Percentiles rank a stretch among this genome's conserved stretches.
Conservation (phyloP, 2,888 invertebrate genomes). For the Polietes domitor region DNA sequence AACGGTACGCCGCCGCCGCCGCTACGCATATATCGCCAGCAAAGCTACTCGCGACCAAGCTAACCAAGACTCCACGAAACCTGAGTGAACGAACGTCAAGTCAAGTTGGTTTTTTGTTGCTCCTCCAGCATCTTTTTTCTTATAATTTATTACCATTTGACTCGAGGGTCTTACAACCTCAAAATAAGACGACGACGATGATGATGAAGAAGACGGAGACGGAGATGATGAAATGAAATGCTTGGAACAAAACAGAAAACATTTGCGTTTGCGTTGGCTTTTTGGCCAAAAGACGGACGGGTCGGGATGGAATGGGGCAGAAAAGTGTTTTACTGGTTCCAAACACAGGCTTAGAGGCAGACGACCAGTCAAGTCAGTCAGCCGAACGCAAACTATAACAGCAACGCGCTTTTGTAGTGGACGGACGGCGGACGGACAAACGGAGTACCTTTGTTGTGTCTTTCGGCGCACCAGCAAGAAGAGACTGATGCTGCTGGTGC, state of each 20-base stretch:
- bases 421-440: neutral
- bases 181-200: slow-evolving; percentile 13
- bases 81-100: slow-evolving; percentile 45
- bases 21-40: slow-evolving; percentile 54
- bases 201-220: too few species aligned
- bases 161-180: slow-evolving; percentile 63
- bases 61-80: slow-evolving; percentile 13
- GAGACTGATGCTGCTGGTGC: neutral
- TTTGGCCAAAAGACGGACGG: neutral
- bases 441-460: neutral
- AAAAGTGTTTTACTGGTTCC: slow-evolving; percentile 40
- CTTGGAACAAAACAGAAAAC: neutral
- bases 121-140: slow-evolving; percentile 11
- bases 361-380: neutral
- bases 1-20: slow-evolving; percentile 56
- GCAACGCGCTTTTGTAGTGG: too few species aligned
- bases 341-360: slow-evolving; percentile 52
- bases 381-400: slow-evolving; percentile 23
- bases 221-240: neutral
- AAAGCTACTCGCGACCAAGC: slow-evolving; percentile 18
- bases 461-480: slow-evolving; percentile 10
- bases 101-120: slow-evolving; percentile 31
- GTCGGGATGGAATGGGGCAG: neutral
- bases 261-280: slow-evolving; percentile 25
- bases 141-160: slow-evolving; percentile 67